Base-by-base conservation (phyloP, 2,113 vertebrate genomes). In the Psilopsiagon aurifrons region DNA sequence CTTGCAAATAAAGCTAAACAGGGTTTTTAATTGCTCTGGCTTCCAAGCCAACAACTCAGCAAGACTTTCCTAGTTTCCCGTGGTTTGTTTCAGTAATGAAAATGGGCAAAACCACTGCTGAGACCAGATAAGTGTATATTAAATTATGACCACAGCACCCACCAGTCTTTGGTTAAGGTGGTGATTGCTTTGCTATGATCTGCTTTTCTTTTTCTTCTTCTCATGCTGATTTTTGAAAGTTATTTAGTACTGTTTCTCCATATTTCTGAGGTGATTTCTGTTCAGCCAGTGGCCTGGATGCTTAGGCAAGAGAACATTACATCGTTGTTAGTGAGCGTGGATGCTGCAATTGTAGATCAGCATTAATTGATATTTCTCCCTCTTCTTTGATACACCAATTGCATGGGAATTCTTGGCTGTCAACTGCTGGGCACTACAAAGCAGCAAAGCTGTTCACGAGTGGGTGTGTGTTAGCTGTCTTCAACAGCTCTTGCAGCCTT, bases 261-360 rank as follows among this genome's bases (percentile, higher is more conserved):
- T 1, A 29, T 31, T 51, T 68, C 25, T 68, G 13, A 7, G 25
- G 33, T 29, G 25, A 39, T 23, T 20, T 83, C 31, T 88, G 20
- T 31, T 43, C 70, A 52, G 18, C 7, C 37, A 39, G 13, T 51
- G 22, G 23, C 14, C 31, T 10, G 29, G 23, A n/a, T 67, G 2
- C 11, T 78, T 22, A 76, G 39, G 39, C 37, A 22, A 22, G 10
- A 75, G 7, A 92, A 24, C 6, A 37, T 41, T n/a, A 13, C 44
- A 86, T 59, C 22, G 2, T 59, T 37, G 33, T 6, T 1, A 1
- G 3, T 0, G 1, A 78, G 37, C 31, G 13, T 6, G 5, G 23
- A 33, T 43, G 44, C 29, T 93, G 59, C 16, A 24, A 12, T 52
- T 74, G 47, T 35, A 47, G 18, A 19, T 33, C 11, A 43, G 10